A percentile compares a stretch with the other conserved stretches of the same genome.
Conservation (phyloP, 30 jellyfish, hydroid and myxozoan genomes). For the Hydra vulgaris region DNA sequence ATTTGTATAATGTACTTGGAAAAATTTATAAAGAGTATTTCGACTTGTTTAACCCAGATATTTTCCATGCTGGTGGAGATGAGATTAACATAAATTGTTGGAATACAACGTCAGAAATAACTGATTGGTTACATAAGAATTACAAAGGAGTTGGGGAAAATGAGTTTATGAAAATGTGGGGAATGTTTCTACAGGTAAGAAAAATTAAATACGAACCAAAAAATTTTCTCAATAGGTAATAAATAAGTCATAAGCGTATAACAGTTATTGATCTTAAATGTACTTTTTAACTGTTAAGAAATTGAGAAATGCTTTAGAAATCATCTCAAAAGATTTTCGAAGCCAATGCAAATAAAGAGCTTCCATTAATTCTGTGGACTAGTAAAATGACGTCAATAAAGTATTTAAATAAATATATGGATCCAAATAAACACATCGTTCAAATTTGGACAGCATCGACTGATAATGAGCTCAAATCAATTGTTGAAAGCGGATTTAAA, state of each 20-base stretch:
- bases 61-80: constrained; percentile 57
- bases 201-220: no score
- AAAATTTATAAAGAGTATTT: constrained; percentile 58
- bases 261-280: not conserved
- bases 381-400: constrained; percentile 67
- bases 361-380: constrained; percentile 75
- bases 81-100: constrained; percentile 69
- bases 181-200: constrained; percentile 43
- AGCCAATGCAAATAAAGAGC: constrained; percentile 49
- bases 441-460: constrained; percentile 66
- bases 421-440: constrained; percentile 61
- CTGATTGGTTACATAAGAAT: constrained; percentile 34
- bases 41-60: constrained; percentile 61
- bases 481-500: constrained; percentile 59
- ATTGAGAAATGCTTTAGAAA: no score
- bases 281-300: no score
- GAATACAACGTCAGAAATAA: constrained; percentile 65
- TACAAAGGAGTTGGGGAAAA: constrained; percentile 41
- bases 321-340: constrained; percentile 40
- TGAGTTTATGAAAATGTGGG: constrained; percentile 75
- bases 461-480: constrained; percentile 41
- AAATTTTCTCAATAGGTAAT: no score
- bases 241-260: no score
- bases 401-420: constrained; percentile 53
- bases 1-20: constrained; percentile 56